A percentile compares a stretch with the other conserved stretches of the same genome.
These are phyloP conservation scores for Agrochola lota DNA, from an alignment of 2,888 invertebrate genomes.

Conservation along the genomic window DNA sequence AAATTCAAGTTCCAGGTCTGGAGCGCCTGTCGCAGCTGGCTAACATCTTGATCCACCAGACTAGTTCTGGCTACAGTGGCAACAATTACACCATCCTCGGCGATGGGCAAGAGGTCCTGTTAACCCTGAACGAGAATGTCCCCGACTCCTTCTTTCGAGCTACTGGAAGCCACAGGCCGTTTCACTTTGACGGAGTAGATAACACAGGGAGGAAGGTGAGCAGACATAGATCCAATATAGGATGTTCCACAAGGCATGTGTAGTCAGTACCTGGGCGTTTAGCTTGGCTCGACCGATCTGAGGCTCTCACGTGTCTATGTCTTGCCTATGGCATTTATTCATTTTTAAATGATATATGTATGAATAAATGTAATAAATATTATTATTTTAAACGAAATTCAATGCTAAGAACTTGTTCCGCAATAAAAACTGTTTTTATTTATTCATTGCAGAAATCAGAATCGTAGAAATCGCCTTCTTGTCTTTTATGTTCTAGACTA, in stretches of 20 bases:
- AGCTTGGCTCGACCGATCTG: neutral
- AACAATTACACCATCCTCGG: constrained; percentile 27
- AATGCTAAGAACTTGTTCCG: no score
- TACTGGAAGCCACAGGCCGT: constrained; percentile 10
- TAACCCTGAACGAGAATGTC: constrained; percentile 29
- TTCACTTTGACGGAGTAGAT: constrained; percentile 36
- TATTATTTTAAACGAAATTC: no score
- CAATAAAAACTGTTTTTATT: no score
- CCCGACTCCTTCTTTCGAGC: neutral
- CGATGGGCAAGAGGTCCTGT: constrained; percentile 7
- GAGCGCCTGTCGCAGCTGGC: constrained; percentile 17
- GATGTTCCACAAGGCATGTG: neutral
- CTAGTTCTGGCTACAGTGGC: constrained; percentile 10
- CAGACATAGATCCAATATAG: neutral
- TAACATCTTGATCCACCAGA: constrained; percentile 23
- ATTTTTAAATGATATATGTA: no score
- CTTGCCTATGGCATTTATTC: no score
- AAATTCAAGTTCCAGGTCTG: constrained; percentile 14
- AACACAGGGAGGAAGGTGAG: constrained; percentile 26
- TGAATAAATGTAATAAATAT: no score
- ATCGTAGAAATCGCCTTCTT: no score
- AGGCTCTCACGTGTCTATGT: neutral
- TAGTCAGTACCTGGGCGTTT: neutral
- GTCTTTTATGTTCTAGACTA: no score
- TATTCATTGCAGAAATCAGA: no score